phyloP scores from a whole-genome alignment of 2,888 invertebrate genomes.

The Baronia brevicornis region DNA sequence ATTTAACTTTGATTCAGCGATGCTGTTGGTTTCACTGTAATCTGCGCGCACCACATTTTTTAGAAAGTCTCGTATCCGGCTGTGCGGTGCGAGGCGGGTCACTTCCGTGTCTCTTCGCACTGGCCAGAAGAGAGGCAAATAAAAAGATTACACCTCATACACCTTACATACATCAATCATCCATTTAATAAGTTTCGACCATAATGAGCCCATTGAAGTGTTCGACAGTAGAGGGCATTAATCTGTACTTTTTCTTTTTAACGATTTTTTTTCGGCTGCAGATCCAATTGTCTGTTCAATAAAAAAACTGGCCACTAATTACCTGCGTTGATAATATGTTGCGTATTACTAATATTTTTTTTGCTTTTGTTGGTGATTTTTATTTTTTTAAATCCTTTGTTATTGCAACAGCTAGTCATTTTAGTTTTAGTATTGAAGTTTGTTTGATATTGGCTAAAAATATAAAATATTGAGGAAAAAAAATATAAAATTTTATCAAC shows the following conservation, averaged over 20 bases:
- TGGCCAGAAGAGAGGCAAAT: neutral
- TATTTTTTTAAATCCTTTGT: no score
- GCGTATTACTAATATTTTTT: no score
- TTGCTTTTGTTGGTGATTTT: no score
- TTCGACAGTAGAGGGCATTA: neutral
- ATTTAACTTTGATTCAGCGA: slow-evolving; percentile 9
- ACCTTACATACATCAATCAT: neutral
- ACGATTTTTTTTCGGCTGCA: no score
- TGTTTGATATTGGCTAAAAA: neutral
- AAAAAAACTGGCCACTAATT: no score
- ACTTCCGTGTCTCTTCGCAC: slow-evolving; percentile 43
- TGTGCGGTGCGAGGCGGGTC: slow-evolving; percentile 45
- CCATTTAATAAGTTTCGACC: neutral
- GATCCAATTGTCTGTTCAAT: no score
- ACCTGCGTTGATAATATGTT: no score
- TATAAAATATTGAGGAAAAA: neutral
- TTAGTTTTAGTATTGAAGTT: neutral
- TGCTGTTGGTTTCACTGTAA: slow-evolving; percentile 9
- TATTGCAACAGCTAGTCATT: no score
- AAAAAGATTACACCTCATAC: slow-evolving; percentile 1
- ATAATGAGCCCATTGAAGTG: neutral
- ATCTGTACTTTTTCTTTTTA: no score
- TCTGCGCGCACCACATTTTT: slow-evolving; percentile 59
- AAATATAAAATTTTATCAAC: neutral
- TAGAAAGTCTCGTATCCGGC: slow-evolving; percentile 74